Conservation (phyloP, 2,113 vertebrate species). For the Otolemur garnettii region DNA sequence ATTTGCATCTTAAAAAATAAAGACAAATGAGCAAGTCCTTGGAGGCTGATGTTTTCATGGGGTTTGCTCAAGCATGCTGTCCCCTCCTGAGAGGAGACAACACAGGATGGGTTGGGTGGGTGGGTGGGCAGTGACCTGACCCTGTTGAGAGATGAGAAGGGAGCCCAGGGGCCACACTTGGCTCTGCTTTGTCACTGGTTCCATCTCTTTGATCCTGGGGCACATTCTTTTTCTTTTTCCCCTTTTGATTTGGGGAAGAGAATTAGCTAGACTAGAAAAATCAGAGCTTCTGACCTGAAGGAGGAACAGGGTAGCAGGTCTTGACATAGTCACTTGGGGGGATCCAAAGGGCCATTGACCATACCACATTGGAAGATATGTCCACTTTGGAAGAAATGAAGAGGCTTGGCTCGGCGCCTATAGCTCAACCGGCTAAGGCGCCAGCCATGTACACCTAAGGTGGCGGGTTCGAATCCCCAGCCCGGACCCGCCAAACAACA, state of each 20-base stretch:
- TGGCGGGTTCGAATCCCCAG: too few relatives aligned
- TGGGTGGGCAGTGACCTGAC: background rate
- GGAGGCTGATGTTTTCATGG: constrained; percentile 68
- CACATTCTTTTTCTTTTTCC: background rate
- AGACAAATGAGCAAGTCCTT: constrained; percentile 42
- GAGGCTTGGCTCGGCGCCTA: too few relatives aligned
- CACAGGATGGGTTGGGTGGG: rapidly evolving
- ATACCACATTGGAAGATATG: rapidly evolving
- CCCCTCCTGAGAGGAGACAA: background rate
- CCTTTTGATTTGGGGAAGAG: background rate
- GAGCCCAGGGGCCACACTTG: rapidly evolving
- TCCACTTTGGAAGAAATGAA: background rate
- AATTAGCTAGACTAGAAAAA: background rate
- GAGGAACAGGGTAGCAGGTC: rapidly evolving
- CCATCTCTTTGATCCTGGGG: background rate
- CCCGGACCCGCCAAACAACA: too few relatives aligned
- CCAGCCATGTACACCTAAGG: too few relatives aligned
- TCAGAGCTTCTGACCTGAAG: background rate
- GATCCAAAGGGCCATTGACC: rapidly evolving
- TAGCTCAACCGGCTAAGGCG: too few relatives aligned
- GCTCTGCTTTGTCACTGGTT: background rate
- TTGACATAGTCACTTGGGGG: rapidly evolving
- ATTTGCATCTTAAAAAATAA: constrained; percentile 76
- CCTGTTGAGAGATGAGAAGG: background rate
- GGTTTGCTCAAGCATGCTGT: constrained; percentile 54